A percentile compares a stretch with the other conserved stretches of the same genome.
phyloP scores from a whole-genome alignment of 2,888 invertebrate species.

The Synanthedon formicaeformis region DNA sequence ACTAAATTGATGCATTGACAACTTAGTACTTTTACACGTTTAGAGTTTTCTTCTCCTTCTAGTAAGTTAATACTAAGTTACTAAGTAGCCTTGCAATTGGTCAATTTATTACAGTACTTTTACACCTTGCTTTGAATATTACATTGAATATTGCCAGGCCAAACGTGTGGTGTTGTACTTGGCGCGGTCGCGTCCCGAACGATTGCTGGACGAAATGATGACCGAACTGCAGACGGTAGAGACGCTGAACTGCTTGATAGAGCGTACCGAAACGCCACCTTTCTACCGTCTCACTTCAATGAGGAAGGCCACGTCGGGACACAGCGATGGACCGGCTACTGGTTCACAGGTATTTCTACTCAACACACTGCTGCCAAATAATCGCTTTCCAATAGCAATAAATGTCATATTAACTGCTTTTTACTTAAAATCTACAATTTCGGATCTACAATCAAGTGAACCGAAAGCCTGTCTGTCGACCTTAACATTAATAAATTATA shows the following conservation, averaged over 20 bases:
- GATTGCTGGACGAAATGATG: conserved; percentile 96
- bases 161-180: conserved; percentile 95
- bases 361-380: background rate
- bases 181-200: conserved; percentile 91
- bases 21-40: too few species aligned
- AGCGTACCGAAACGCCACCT: conserved; percentile 97
- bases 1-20: too few species aligned
- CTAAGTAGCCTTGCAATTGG: too few species aligned
- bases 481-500: too few species aligned
- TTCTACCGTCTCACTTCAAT: conserved; percentile 95
- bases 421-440: too few species aligned
- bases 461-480: too few species aligned
- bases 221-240: conserved; percentile 97
- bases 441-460: too few species aligned
- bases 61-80: too few species aligned
- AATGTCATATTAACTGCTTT: too few species aligned
- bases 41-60: too few species aligned
- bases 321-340: conserved; percentile 57
- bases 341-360: conserved; percentile 45
- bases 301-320: conserved; percentile 85
- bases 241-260: conserved; percentile 94
- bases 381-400: background rate
- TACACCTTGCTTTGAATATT: too few species aligned
- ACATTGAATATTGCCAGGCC: conserved; percentile 70
- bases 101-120: too few species aligned